Evolutionary conservation across 2,797 vertebrate species (phyloP).

Genomic region (Rhadinocentrus ornatus): DNA sequence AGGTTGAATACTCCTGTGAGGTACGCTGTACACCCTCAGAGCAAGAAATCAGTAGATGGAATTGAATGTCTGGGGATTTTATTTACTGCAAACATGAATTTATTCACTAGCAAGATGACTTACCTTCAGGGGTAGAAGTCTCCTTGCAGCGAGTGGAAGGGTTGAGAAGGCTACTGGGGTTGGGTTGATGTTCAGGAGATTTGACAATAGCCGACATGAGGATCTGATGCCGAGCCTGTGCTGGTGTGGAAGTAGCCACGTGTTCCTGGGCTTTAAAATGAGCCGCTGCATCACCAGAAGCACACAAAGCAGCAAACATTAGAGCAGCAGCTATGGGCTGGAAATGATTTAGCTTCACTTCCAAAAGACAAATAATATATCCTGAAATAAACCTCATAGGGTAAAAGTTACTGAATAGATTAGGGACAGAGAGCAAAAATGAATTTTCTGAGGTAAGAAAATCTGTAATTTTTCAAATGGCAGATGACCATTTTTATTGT

Average conservation of each 20-base stretch:
- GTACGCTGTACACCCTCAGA: constrained; percentile 11
- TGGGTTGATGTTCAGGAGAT: constrained; percentile 97
- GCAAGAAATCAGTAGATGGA: constrained; percentile 8
- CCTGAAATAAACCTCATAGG: constrained; percentile 21
- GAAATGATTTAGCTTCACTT: constrained; percentile 8
- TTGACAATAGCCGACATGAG: constrained; percentile 98
- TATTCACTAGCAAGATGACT: constrained; percentile 32
- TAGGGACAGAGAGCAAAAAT: neutral
- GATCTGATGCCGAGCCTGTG: constrained; percentile 96
- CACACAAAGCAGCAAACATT: constrained; percentile 20
- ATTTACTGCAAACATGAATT: constrained; percentile 1
- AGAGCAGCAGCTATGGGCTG: constrained; percentile 10
- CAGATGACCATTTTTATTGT: neutral
- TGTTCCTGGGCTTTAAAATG: constrained; percentile 97
- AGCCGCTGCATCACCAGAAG: constrained; percentile 82
- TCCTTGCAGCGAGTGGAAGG: constrained; percentile 94
- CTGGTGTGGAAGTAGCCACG: constrained; percentile 89
- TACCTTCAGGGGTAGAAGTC: constrained; percentile 94
- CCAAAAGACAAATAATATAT: neutral
- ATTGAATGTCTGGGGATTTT: neutral
- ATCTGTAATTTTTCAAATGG: neutral
- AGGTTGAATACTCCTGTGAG: constrained; percentile 23
- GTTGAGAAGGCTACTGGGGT: constrained; percentile 93
- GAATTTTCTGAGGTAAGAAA: neutral
- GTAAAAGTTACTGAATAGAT: neutral